phyloP scores from a whole-genome alignment of 2,797 vertebrate species.

The Odontamblyopus rebecca region DNA sequence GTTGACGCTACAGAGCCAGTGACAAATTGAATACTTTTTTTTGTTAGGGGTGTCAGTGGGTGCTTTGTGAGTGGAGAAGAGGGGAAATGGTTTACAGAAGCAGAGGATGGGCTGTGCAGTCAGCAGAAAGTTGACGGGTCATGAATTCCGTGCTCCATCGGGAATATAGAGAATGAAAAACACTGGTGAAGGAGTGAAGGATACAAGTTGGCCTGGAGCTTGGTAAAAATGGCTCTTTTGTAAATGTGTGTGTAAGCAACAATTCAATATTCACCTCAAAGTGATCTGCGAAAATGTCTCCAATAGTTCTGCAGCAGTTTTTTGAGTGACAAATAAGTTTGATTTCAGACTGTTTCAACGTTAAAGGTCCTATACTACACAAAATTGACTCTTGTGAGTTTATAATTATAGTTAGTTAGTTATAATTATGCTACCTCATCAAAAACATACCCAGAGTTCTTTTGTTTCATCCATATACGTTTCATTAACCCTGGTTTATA shows the following conservation, averaged over 20 bases:
- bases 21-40: slow-evolving; percentile 66
- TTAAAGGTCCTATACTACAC: no score
- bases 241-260: slow-evolving; percentile 9
- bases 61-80: slow-evolving; percentile 63
- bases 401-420: no score
- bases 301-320: no score
- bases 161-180: slow-evolving; percentile 45
- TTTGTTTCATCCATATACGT: no score
- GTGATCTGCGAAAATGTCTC: background rate
- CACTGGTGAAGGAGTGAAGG: slow-evolving; percentile 57
- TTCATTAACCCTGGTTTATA: no score
- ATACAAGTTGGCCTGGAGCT: slow-evolving; percentile 50
- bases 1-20: slow-evolving; percentile 39
- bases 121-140: slow-evolving; percentile 71
- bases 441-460: no score
- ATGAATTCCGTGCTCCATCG: slow-evolving; percentile 68
- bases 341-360: no score
- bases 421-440: no score
- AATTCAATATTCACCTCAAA: background rate
- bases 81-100: slow-evolving; percentile 53
- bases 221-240: slow-evolving; percentile 37
- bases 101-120: slow-evolving; percentile 56
- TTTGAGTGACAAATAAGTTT: no score
- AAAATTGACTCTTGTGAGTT: no score
- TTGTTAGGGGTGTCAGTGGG: slow-evolving; percentile 62